Evolutionary conservation across 2,888 invertebrate species (phyloP).

Genomic region (Meliscaeva auricollis): DNA sequence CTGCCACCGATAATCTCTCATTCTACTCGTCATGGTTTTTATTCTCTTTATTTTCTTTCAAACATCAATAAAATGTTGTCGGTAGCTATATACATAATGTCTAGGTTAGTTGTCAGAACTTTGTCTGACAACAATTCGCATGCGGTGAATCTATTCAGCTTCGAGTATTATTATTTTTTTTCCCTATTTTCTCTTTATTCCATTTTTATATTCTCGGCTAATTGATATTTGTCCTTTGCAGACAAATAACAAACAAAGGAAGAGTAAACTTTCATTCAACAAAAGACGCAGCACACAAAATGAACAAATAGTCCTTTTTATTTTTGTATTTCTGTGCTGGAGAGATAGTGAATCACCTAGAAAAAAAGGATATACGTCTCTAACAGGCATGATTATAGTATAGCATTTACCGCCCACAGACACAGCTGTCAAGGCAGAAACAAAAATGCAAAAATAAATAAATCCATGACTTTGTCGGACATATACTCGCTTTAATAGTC

Average conservation of each 20-base stretch:
- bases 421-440: not conserved
- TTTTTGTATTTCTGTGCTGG: not conserved
- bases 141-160: conserved; percentile 8
- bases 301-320: conserved; percentile 40
- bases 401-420: not conserved
- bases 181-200: not conserved
- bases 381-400: not conserved
- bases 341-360: not conserved
- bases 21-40: not conserved
- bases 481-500: too few species aligned
- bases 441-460: too few species aligned
- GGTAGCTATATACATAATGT: not conserved
- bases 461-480: too few species aligned
- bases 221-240: conserved; percentile 73
- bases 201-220: conserved; percentile 47
- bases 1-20: conserved; percentile 10
- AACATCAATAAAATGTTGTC: not conserved
- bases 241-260: conserved; percentile 67
- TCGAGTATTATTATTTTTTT: not conserved
- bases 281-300: conserved; percentile 54
- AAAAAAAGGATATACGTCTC: not conserved
- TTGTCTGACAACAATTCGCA: not conserved
- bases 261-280: conserved; percentile 31
- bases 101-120: not conserved
- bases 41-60: not conserved